Conservation (phyloP, 2,797 vertebrate species). For the Sebastes nivosus region DNA sequence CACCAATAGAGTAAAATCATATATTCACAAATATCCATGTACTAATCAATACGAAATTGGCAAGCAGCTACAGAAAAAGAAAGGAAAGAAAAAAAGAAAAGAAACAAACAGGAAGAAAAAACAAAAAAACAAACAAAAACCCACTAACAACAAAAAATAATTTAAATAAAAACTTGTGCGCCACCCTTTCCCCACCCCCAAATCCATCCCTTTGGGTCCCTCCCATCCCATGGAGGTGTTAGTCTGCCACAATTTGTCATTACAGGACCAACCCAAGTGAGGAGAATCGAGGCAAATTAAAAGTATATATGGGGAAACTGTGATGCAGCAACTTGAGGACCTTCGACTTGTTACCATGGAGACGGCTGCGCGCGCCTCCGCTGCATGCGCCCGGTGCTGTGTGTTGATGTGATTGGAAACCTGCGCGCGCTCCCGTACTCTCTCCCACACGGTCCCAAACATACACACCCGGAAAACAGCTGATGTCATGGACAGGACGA, state of each 20-base stretch:
- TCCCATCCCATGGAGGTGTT: neutral
- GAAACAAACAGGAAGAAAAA: too few relatives aligned
- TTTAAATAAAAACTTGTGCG: too few relatives aligned
- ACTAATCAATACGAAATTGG: too few relatives aligned
- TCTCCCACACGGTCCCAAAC: slow-evolving; percentile 45
- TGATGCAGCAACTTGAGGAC: slow-evolving; percentile 23
- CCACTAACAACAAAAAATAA: too few relatives aligned
- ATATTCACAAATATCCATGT: too few relatives aligned
- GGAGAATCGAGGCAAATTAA: neutral
- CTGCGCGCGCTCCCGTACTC: slow-evolving; percentile 70
- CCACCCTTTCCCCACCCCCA: too few relatives aligned
- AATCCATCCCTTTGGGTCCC: too few relatives aligned
- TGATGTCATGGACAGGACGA: slow-evolving; percentile 70
- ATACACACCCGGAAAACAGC: slow-evolving; percentile 65
- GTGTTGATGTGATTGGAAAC: slow-evolving; percentile 75
- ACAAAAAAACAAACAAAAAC: too few relatives aligned
- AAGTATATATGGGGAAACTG: neutral
- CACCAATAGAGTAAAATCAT: too few relatives aligned
- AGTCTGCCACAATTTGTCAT: neutral
- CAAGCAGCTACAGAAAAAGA: too few relatives aligned
- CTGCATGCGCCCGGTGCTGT: slow-evolving; percentile 55
- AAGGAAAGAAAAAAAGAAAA: too few relatives aligned
- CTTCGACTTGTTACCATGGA: slow-evolving; percentile 58
- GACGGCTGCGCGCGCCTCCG: slow-evolving; percentile 73
- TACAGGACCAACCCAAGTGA: neutral